Base-by-base conservation (phyloP, 2,113 vertebrate species). In the Hymenochirus boettgeri region DNA sequence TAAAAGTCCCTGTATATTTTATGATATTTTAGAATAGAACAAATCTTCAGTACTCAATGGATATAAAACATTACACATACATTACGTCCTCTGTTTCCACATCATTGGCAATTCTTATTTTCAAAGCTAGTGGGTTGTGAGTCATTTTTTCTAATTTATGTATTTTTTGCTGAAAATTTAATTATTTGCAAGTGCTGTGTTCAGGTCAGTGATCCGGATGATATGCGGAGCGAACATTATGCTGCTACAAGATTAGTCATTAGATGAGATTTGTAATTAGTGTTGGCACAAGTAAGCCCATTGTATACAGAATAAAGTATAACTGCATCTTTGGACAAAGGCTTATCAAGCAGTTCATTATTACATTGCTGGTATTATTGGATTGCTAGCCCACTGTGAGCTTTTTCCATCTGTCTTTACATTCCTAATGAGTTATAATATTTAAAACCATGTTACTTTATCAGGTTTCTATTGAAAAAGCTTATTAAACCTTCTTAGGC, bases 141-240 rank as follows among this genome's bases (percentile, higher is more conserved):
- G 7, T 2, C 31, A 4, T 31, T 31, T 31, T 31, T 4, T 7
- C 31, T 7, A 7, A 25, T 9, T 55, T 55, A 18, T 55, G 10
- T 26, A 18, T 25, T 55, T 29, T 25, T 29, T 29, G 15, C 52
- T 15, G 6, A 23, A 4, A 25, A 29, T 29, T 29, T 29, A 27
- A 29, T 55, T 27, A 55, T 55, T 31, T 29, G 9, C 25, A 23
- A 39, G 13, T 33, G 26, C 58, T 51, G 29, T 23, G 13, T n/a
- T 58, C 31, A 54, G 50, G 63, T 19, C 54, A 47, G 46, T 58
- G 64, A 58, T 66, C 17, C 58, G 46, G 42, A 58, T 58, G 64
- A 51, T 66, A 65, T 47, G 42, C 63, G 35, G 21, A n/a, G 53
- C 57, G 64, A 50, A 66, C 45, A 66, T 57, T 51, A 66, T 59